Conservation (phyloP, 2,888 invertebrate species). For the Melanargia galathea region DNA sequence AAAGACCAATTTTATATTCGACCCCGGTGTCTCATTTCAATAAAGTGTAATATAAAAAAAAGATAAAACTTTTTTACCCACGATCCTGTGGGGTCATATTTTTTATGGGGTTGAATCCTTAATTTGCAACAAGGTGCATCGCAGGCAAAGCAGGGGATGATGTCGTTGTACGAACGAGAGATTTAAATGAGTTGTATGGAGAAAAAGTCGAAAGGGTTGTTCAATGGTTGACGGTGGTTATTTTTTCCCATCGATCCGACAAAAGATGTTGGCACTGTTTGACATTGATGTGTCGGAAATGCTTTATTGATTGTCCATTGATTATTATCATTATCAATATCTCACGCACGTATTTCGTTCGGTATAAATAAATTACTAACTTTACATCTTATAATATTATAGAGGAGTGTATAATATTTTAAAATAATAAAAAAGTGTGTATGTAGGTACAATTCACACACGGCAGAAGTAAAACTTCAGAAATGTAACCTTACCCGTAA, state of each 20-base stretch:
- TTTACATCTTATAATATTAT: no score
- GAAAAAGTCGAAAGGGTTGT: slow-evolving; percentile 67
- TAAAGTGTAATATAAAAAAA: slow-evolving; percentile 69
- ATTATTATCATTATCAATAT: slow-evolving; percentile 42
- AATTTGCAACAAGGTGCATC: slow-evolving; percentile 83
- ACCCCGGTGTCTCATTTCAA: slow-evolving; percentile 82
- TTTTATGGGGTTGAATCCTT: slow-evolving; percentile 75
- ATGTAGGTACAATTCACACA: no score
- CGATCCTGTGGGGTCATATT: slow-evolving; percentile 77
- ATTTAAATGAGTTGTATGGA: slow-evolving; percentile 77
- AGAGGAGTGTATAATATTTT: no score
- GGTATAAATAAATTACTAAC: not conserved
- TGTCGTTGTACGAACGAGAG: slow-evolving; percentile 48
- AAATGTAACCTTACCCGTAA: no score
- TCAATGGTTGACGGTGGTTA: slow-evolving; percentile 46
- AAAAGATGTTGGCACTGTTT: slow-evolving; percentile 68
- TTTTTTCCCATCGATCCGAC: slow-evolving; percentile 69
- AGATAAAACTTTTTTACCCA: slow-evolving; percentile 78
- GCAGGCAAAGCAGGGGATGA: slow-evolving; percentile 63
- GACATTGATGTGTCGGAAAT: slow-evolving; percentile 68
- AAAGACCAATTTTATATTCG: slow-evolving; percentile 80
- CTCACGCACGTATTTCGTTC: slow-evolving; percentile 25
- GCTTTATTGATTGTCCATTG: slow-evolving; percentile 51
- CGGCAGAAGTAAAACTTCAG: no score
- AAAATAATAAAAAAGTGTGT: no score